These are phyloP conservation scores for Atrichornis clamosus DNA, from an alignment of 2,113 vertebrate genomes.

Conservation along the genomic window DNA sequence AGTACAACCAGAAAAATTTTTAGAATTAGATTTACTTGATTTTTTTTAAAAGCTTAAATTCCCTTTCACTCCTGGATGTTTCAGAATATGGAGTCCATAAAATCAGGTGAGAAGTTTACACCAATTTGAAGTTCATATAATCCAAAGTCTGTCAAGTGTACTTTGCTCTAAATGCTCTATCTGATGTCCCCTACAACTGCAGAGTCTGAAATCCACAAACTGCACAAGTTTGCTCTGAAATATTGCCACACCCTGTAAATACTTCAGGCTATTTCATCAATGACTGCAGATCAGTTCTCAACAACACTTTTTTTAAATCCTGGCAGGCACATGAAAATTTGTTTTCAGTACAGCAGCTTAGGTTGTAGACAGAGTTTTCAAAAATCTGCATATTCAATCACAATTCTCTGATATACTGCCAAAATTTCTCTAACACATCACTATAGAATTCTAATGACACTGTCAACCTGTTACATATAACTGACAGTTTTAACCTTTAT, in stretches of 20 bases:
- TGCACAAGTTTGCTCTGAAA: background rate
- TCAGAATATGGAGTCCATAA: background rate
- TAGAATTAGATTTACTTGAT: background rate
- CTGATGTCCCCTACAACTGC: background rate
- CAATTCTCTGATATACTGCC: background rate
- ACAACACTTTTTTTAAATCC: background rate
- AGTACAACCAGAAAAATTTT: background rate
- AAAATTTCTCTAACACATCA: background rate
- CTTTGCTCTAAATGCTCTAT: background rate
- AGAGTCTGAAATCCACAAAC: background rate
- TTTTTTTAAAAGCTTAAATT: background rate
- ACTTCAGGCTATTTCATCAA: background rate
- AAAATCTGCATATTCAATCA: background rate
- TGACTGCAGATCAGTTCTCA: background rate
- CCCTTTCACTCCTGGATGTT: too few relatives aligned
- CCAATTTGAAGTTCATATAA: background rate
- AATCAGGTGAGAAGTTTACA: background rate
- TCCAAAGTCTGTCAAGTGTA: background rate
- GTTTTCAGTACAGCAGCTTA: background rate
- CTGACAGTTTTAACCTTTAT: constrained; percentile 17
- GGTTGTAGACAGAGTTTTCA: background rate
- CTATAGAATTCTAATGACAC: background rate
- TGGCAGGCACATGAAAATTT: background rate
- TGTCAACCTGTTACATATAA: background rate
- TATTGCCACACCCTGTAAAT: background rate